Percentiles rank a stretch among this genome's conserved stretches.
Evolutionary conservation across 2,888 invertebrate species (phyloP).

Genomic region (Cylindroiulus punctatus): DNA sequence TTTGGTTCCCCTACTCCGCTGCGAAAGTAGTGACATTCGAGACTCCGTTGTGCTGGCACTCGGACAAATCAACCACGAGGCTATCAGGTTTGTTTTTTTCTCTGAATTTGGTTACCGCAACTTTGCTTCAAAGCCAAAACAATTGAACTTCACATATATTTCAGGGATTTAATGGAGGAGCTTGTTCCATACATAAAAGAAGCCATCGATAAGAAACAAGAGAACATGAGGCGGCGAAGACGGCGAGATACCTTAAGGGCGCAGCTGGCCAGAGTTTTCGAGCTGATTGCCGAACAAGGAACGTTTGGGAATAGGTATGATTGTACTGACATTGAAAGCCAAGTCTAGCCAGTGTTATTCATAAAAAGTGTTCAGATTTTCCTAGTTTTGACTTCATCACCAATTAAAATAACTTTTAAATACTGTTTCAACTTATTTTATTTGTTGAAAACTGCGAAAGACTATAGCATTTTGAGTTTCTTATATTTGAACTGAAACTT

Average conservation of each 20-base stretch:
- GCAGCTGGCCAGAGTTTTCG: slow-evolving; percentile 89
- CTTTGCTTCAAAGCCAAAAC: too few relatives aligned
- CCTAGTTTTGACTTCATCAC: too few relatives aligned
- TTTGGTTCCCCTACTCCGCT: slow-evolving; percentile 88
- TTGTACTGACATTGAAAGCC: too few relatives aligned
- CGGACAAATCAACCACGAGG: slow-evolving; percentile 93
- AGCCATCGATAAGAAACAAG: slow-evolving; percentile 96
- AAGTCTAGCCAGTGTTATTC: too few relatives aligned
- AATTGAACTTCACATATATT: too few relatives aligned
- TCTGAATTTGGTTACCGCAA: too few relatives aligned
- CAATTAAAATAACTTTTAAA: too few relatives aligned
- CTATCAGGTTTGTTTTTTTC: slow-evolving; percentile 94
- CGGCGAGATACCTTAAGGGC: slow-evolving; percentile 91
- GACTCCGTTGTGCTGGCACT: slow-evolving; percentile 94
- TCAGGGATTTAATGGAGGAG: slow-evolving; percentile 96
- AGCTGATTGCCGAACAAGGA: slow-evolving; percentile 89
- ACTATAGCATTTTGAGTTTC: too few relatives aligned
- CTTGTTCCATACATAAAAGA: slow-evolving; percentile 90
- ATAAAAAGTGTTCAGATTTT: not conserved
- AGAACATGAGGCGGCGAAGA: slow-evolving; percentile 90
- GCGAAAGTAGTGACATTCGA: slow-evolving; percentile 92
- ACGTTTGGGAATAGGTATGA: slow-evolving; percentile 75
- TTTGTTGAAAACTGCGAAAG: too few relatives aligned
- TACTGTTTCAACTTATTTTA: not conserved
- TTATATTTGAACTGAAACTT: too few relatives aligned